These are phyloP conservation scores for Arctocebus calabarensis DNA, from an alignment of 2,797 vertebrate species.

Conservation along the genomic window DNA sequence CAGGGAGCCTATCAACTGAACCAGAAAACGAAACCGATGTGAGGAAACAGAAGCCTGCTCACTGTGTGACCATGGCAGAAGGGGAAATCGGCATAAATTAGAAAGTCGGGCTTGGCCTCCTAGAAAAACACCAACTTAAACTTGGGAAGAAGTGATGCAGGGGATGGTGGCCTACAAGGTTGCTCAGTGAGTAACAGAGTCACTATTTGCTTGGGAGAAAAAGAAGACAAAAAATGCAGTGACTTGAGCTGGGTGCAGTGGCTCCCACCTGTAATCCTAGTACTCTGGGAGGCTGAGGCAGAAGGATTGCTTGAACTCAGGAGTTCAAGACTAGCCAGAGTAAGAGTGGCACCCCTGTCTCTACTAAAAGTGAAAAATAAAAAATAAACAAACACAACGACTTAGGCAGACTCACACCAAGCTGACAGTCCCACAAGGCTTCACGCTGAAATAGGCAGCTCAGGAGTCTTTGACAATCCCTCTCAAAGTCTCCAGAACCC, in stretches of 20 bases:
- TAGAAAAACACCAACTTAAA: background rate
- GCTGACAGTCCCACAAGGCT: fast-evolving
- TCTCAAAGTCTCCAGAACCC: background rate
- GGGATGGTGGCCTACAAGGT: background rate
- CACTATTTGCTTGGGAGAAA: background rate
- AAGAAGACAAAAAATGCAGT: background rate
- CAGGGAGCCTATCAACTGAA: background rate
- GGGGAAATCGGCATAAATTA: background rate
- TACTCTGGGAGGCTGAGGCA: background rate
- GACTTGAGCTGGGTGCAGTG: too few species aligned
- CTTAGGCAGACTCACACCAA: background rate
- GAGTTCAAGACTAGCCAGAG: too few species aligned
- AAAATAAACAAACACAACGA: background rate
- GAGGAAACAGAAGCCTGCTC: background rate
- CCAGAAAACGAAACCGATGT: background rate
- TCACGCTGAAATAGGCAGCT: background rate
- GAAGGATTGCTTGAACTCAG: too few species aligned
- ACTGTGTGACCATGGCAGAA: background rate
- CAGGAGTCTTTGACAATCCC: background rate
- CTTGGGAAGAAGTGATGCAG: background rate
- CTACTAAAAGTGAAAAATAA: background rate
- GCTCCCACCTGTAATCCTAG: background rate
- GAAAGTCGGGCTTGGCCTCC: background rate
- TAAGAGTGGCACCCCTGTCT: too few species aligned
- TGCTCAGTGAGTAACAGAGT: background rate